Evolutionary conservation across 2,888 invertebrate genomes (phyloP), one percentile per base, ranked within the genome.

Genomic region (Oxystoma pomonae): DNA sequence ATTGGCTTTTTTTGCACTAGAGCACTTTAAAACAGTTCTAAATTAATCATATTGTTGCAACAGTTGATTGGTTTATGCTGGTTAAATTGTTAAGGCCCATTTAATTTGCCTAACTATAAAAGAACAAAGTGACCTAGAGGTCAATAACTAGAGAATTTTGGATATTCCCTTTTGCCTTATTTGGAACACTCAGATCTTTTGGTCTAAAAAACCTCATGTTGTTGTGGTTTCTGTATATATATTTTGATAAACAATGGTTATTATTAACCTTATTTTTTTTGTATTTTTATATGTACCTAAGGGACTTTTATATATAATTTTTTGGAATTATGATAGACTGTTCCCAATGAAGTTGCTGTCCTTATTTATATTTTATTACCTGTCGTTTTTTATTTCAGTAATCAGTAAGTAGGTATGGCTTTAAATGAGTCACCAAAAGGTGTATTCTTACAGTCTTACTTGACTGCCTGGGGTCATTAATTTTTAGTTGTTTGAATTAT

Each of bases 1-100:
- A 74, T 68, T 65, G 70, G 61, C 66, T 62, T 65, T 69, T 68
- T 70, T 71, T 66, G 67, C 67, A 58, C 68, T 61, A 67, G 67
- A 68, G 69, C 68, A 67, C 65, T 68, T 5, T 16, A 53, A 53
- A 17, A 53, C 53, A 16, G n/a, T 7, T 7, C 5, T 35, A n/a
- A n/a, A 12, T 35, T 35, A 12, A 7, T 35, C 5, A 35, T 35
- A 35, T 35, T 35, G 35, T 35, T 35, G 12, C 35, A 35, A 35
- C 3, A 35, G 12, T 12, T 7, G 35, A 35, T 35, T 35, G 35
- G 35, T 3, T 35, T 35, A 7, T 35, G 35, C 12, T 35, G 12
- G 35, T 7, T 35, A 3, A 35, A 35, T 35, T 35, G 3, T 35
- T 35, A 35, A 7, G 35, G 35, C 3, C n/a, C 35, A 35, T 35